Base-by-base conservation (phyloP, 2,113 vertebrate species). In the Chionomys nivalis region DNA sequence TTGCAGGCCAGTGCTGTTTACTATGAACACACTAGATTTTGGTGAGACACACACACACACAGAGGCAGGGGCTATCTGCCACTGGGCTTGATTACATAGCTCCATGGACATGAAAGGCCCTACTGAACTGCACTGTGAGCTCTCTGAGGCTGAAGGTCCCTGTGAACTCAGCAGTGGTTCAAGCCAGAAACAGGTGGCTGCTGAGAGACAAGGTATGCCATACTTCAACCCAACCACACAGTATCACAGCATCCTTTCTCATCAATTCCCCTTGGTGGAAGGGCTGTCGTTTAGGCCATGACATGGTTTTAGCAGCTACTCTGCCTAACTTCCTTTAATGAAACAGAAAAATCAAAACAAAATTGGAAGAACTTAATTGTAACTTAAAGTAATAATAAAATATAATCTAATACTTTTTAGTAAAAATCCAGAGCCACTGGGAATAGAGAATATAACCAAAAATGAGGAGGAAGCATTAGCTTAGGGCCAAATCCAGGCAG, bases 331-430 rank as follows among this genome's bases (percentile, higher is more conserved):
- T 8, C 7, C 44, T 42, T 81, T 81, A 75, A 19, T 24, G 7
- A 13, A 94, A 87, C 4, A 65, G 82, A 52, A 65, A 73, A 63
- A 4, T 24, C 13, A 78, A 52, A 92, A 66, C 12, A 58, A 73
- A 94, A 86, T 49, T 13, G 61, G 36, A 61, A 77, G 68, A 24
- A 49, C 47, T 28, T 73, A 81, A 68, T 11, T 73, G 68, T 11
- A 55, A 81, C 77, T 88, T 24, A 68, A 90, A 33, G 81, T 79
- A 95, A 76, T 26, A 73, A 68, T 61, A 11, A 42, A 90, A 93
- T 55, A 7, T 61, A 49, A 78, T 49, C 31, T 55, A 58, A n/a
- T 81, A 23, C 21, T n/a, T 81, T 33, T 82, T 2, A 73, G 44
- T 78, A 24, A 47, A 91, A 96, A 26, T 0, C 47, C 14, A 72